Evolutionary conservation across 2,888 invertebrate species (phyloP).

Genomic region (Tanytarsus gracilentus): DNA sequence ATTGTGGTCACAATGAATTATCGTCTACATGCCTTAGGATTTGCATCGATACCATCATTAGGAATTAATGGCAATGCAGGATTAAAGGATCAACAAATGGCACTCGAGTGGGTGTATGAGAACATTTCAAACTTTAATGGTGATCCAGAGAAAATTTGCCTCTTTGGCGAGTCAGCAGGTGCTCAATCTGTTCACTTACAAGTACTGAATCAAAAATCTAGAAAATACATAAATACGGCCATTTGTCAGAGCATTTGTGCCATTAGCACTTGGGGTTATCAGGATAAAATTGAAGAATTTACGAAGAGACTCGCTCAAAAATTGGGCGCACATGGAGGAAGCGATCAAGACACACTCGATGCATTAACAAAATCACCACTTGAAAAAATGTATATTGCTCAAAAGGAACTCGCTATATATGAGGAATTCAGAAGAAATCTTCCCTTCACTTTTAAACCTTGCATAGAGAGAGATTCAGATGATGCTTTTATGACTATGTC

Average conservation of each 20-base stretch:
- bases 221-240: conserved; percentile 8
- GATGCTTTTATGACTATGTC: conserved; percentile 35
- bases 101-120: conserved; percentile 24
- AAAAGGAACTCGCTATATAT: conserved; percentile 33
- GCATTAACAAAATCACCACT: conserved; percentile 31
- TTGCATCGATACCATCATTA: conserved; percentile 38
- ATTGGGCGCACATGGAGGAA: conserved; percentile 33
- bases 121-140: conserved; percentile 20
- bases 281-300: conserved; percentile 33
- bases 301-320: conserved; percentile 35
- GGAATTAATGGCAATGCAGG: conserved; percentile 40
- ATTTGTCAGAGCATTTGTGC: conserved; percentile 13
- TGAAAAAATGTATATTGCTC: conserved; percentile 33
- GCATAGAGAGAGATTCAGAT: conserved; percentile 35
- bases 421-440: conserved; percentile 38
- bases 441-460: conserved; percentile 37
- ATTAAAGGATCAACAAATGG: conserved; percentile 38
- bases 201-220: not conserved
- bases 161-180: conserved; percentile 20
- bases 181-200: conserved; percentile 5
- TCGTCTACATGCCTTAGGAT: conserved; percentile 39
- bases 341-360: conserved; percentile 30
- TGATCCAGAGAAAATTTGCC: conserved; percentile 15
- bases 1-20: conserved; percentile 41
- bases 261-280: conserved; percentile 30